Evolutionary conservation across 2,797 vertebrate genomes (phyloP).

Genomic region (Etheostoma nigrum): DNA sequence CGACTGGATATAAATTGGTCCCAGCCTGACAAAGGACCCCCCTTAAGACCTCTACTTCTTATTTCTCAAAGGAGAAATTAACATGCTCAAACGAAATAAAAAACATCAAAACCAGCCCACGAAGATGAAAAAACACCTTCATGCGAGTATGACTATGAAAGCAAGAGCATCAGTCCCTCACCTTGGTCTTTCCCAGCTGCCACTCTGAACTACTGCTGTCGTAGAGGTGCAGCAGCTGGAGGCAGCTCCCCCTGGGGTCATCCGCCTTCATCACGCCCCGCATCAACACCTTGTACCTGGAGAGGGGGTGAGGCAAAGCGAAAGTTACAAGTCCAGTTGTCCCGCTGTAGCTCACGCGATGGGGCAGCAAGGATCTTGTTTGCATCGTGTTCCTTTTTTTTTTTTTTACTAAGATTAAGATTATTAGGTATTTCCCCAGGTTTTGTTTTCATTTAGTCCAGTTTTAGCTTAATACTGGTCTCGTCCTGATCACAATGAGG

Average conservation of each 20-base stretch:
- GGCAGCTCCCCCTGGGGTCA: constrained; percentile 87
- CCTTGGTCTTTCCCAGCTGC: constrained; percentile 97
- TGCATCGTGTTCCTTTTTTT: background rate
- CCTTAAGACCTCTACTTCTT: too few relatives aligned
- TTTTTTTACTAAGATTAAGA: too few relatives aligned
- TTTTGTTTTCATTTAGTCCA: too few relatives aligned
- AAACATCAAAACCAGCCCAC: background rate
- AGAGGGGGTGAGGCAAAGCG: background rate
- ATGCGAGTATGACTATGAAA: too few relatives aligned
- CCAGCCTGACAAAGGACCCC: background rate
- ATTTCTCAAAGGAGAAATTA: too few relatives aligned
- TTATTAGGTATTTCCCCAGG: too few relatives aligned
- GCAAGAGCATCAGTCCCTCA: constrained; percentile 59
- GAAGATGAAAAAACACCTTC: fast-evolving
- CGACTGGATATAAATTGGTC: background rate
- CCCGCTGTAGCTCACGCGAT: background rate
- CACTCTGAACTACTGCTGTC: constrained; percentile 89
- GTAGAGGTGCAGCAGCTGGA: constrained; percentile 86
- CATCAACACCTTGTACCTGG: constrained; percentile 94
- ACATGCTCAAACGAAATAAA: background rate
- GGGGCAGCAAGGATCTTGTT: background rate
- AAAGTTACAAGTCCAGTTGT: background rate
- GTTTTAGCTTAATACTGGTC: too few relatives aligned
- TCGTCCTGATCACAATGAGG: too few relatives aligned
- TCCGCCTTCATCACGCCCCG: constrained; percentile 81